Evolutionary conservation across 2,113 vertebrate genomes (phyloP), one percentile per base, ranked within the genome.

Genomic region (Mugil cephalus): DNA sequence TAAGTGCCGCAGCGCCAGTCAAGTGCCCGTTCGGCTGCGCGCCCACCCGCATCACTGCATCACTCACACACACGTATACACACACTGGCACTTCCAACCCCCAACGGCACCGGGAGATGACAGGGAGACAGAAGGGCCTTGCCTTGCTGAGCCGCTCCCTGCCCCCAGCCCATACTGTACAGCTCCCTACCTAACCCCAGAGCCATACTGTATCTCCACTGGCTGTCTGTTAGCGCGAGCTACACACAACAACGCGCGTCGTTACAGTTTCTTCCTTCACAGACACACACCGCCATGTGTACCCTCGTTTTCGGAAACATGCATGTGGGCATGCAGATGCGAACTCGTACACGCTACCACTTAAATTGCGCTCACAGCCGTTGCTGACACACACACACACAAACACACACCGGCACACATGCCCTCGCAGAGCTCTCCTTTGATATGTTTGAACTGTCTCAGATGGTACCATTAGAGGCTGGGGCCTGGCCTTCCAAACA

Each of bases 11-110:
- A 80, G 88, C 74, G 84, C 87, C 91, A 90, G 88, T 90, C 83
- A 91, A 92, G 90, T 90, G 90, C 92, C 88, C 86, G 80, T 88
- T 92, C 90, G 87, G 91, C 91, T 86, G 86, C 35, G 86, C 82
- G 89, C 90, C 89, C 88, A 76, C 87, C 88, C 69, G 79, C 87
- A 84, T 88, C 85, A 83, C 66, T 63, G 71, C 77, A 42, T 78
- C 39, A 40, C 80, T 79, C 85, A 48, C 84, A 84, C 81, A 34
- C 80, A 80, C 78, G 77, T 77, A 72, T 52, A 79, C 60, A 65
- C 78, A 85, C 76, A 79, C 80, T 90, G 87, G 88, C 85, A 85
- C 84, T 84, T 86, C 88, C 87, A 87, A 89, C 81, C 87, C 90
- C 87, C 86, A 84, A 69, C 87, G 90, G 85, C 84, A 90, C 82